Percentiles rank a stretch among this genome's conserved stretches.
Conservation (phyloP, 2,113 vertebrate genomes). For the Myodes glareolus region DNA sequence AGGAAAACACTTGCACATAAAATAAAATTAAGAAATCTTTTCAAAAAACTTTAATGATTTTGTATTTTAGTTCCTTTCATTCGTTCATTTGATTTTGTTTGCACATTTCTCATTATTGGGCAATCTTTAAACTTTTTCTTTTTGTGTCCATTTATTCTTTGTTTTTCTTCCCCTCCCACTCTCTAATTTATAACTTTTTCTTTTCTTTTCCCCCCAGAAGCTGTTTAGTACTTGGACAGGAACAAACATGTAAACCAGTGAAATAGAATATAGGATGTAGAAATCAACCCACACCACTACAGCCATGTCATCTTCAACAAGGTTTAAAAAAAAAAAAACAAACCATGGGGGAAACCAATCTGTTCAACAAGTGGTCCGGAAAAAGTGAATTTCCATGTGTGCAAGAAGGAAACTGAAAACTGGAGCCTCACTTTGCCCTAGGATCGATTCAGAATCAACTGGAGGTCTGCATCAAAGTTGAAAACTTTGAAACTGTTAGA, state of each 20-base stretch:
- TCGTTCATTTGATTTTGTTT: not conserved
- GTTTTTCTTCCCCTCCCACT: not conserved
- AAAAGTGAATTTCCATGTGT: not conserved
- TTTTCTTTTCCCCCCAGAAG: not conserved
- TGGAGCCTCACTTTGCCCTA: not conserved
- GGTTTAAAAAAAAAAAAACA: not conserved
- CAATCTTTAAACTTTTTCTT: not conserved
- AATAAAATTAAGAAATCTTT: not conserved
- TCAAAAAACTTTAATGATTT: not conserved
- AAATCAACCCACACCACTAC: not conserved
- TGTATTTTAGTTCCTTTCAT: not conserved
- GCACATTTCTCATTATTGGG: not conserved
- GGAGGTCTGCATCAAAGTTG: not conserved
- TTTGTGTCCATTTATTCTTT: not conserved
- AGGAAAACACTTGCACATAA: not conserved
- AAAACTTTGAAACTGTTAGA: not conserved
- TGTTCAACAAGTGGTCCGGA: not conserved
- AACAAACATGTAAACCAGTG: too few relatives aligned
- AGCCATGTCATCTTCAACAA: not conserved
- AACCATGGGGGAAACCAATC: not conserved
- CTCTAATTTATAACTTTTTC: not conserved
- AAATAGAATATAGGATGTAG: not conserved
- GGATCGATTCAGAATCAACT: not conserved
- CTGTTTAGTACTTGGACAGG: not conserved
- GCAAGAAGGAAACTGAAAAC: not conserved